These are phyloP conservation scores for Caradrina kadenii DNA, from an alignment of 2,888 invertebrate species.

Conservation along the genomic window DNA sequence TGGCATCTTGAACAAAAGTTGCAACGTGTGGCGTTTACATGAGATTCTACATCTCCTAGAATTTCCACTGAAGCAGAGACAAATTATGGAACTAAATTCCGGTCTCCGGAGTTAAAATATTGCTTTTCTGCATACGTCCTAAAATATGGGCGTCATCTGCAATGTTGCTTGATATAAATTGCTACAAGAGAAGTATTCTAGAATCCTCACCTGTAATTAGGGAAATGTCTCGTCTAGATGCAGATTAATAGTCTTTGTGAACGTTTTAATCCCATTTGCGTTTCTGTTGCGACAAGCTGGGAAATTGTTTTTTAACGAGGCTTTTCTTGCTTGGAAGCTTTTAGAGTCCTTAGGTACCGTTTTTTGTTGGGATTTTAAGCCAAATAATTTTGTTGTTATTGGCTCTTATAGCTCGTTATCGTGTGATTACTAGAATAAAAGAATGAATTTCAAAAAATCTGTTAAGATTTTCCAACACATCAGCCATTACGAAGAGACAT, in stretches of 20 bases:
- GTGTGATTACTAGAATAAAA: neutral
- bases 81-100: slow-evolving; percentile 75
- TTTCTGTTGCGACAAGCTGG: slow-evolving; percentile 14
- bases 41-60: slow-evolving; percentile 64
- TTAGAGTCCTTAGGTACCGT: neutral
- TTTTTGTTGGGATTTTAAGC: neutral
- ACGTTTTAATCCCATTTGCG: slow-evolving; percentile 49
- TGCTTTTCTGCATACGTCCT: slow-evolving; percentile 69
- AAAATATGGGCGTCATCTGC: slow-evolving; percentile 72
- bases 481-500: too few relatives aligned
- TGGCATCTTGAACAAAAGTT: slow-evolving; percentile 48
- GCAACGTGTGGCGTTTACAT: slow-evolving; percentile 43
- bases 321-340: slow-evolving; percentile 1
- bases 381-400: neutral
- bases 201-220: slow-evolving; percentile 51
- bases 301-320: slow-evolving; percentile 45
- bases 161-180: slow-evolving; percentile 68
- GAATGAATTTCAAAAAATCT: too few relatives aligned
- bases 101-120: slow-evolving; percentile 67
- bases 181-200: slow-evolving; percentile 50
- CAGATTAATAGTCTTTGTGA: slow-evolving; percentile 52
- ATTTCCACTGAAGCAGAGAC: slow-evolving; percentile 65
- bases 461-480: too few relatives aligned
- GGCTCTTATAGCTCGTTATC: neutral
- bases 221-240: slow-evolving; percentile 38